Evolutionary conservation across 2,888 invertebrate genomes (phyloP), one percentile per base, ranked within the genome.

Genomic region (Trichopria drosophilae): DNA sequence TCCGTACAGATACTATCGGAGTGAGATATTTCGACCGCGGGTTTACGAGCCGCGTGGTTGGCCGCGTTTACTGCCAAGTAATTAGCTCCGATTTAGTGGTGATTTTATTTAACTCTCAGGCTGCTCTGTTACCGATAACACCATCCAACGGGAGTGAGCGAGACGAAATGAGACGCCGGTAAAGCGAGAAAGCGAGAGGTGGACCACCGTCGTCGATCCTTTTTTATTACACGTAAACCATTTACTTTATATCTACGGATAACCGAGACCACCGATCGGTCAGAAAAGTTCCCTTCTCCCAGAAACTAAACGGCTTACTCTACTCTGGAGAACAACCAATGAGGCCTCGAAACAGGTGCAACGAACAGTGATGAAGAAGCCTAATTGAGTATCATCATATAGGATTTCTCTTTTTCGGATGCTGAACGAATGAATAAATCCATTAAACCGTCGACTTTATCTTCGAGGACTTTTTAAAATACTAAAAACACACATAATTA

Each of bases 51-150:
- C 65, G 62, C 62, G 60, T 58, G 53, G 37, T 61, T 47, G 58
- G 60, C 62, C 61, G 63, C 66, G 60, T 66, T 67, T 67, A 66
- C 70, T 67, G 68, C 67, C 67, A 66, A 72, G 71, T 71, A 72
- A 72, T 72, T 72, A 71, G 72, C 68, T 65, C 68, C 66, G 68
- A 71, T 72, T 72, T 72, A 70, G 69, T 68, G 64, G 65, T 65
- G 59, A 68, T 64, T 65, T 62, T 64, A 66, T 65, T 67, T 60
- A 64, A 59, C 59, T 53, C 53, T 48, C 54, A 44, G 53, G 44
- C 49, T 51, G 51, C 52, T 55, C 62, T 61, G 57, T 66, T 61
- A 58, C 57, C 57, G 60, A 59, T 61, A 63, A 64, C 40, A 53
- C 58, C 48, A 37, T 37, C 41, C 28, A 31, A 31, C 12, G 51